These are phyloP conservation scores for Sorex fumeus DNA, from an alignment of 2,113 vertebrate species.

Conservation along the genomic window DNA sequence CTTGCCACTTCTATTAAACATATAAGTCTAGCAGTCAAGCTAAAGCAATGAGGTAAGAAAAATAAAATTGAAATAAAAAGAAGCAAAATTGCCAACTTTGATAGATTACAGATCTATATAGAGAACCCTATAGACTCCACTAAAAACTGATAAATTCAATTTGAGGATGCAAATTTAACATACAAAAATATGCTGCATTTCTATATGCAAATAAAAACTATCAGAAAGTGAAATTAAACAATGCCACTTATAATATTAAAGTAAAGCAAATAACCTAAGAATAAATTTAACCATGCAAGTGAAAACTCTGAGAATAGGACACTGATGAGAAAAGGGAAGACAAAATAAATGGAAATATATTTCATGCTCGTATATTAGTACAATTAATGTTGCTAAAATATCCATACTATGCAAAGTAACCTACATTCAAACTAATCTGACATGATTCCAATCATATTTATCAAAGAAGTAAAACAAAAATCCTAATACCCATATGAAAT, in stretches of 20 bases:
- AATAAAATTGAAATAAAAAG: background rate
- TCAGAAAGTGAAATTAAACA: background rate
- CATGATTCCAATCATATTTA: background rate
- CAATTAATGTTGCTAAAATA: background rate
- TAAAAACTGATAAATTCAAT: background rate
- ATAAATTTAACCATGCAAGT: background rate
- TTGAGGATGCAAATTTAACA: background rate
- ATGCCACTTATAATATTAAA: background rate
- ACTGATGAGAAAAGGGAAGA: background rate
- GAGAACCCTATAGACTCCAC: background rate
- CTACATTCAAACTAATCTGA: background rate
- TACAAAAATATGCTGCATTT: background rate
- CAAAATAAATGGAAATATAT: background rate
- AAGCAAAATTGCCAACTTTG: background rate
- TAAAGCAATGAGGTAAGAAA: background rate
- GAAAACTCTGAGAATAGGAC: background rate
- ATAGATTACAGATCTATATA: background rate
- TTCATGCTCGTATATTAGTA: background rate
- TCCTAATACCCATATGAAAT: background rate
- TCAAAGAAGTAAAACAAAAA: background rate
- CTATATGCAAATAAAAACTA: background rate
- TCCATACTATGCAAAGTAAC: background rate
- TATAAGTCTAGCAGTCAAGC: background rate
- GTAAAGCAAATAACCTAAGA: background rate
- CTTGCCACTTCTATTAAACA: background rate